These are phyloP conservation scores for Sebastes flavidus DNA, from an alignment of 2,797 vertebrate species.

Conservation along the genomic window DNA sequence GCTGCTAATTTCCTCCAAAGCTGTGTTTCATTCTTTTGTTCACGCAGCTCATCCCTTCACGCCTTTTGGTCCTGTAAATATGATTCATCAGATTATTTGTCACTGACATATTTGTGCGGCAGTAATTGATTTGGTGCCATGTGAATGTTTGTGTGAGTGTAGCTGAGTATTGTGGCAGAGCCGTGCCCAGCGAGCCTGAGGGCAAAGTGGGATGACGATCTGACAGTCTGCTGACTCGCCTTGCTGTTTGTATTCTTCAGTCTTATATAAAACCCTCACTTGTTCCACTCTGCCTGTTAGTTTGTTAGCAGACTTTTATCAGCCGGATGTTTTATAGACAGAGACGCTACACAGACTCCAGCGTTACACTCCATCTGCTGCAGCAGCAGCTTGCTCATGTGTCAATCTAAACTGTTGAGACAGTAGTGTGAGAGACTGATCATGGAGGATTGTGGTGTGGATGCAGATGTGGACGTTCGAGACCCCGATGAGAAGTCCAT, in stretches of 20 bases:
- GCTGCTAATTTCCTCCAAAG: background rate
- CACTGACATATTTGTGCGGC: background rate
- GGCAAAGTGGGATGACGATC: slow-evolving; percentile 37
- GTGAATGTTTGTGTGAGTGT: background rate
- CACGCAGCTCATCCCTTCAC: background rate
- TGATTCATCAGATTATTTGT: background rate
- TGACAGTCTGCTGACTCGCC: slow-evolving; percentile 64
- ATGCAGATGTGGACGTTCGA: slow-evolving; percentile 90
- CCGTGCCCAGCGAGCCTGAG: slow-evolving; percentile 30
- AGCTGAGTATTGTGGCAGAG: background rate
- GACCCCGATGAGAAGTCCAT: slow-evolving; percentile 97
- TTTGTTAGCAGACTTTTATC: background rate
- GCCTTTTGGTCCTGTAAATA: background rate
- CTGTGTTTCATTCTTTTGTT: background rate
- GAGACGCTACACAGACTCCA: background rate
- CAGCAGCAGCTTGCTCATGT: background rate
- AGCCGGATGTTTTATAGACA: background rate
- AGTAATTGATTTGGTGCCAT: background rate
- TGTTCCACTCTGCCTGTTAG: slow-evolving; percentile 28
- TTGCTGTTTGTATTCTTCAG: slow-evolving; percentile 13
- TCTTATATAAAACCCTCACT: slow-evolving; percentile 38
- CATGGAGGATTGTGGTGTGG: slow-evolving; percentile 62
- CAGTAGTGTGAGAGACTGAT: slow-evolving; percentile 9
- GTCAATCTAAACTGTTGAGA: background rate
- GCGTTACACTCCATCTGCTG: slow-evolving; percentile 7